Base-by-base conservation (phyloP, 2,888 invertebrate genomes). In the Noctua fimbriata region DNA sequence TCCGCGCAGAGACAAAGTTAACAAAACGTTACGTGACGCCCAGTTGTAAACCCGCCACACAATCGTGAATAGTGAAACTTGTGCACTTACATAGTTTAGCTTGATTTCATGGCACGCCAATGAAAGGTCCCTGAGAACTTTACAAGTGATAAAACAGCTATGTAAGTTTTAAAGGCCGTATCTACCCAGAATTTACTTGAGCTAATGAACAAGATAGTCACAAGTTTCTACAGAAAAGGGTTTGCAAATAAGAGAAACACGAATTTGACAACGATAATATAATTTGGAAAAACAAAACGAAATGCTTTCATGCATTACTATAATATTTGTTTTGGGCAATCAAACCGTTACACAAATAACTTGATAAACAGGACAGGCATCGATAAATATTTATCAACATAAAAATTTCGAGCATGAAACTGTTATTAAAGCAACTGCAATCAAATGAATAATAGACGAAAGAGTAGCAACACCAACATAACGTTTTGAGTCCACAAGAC, bases 21-120 rank as follows among this genome's bases (percentile, higher is more conserved):
- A 76, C 82, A 75, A 76, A 84, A 72, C 47, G 69, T 84, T 84
- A 76, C 80, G 75, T 76, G 84, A 73, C 60, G 63, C 44, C 55
- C 41, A 79, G 78, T 76, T 77, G 67, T 73, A 75, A 83, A 77
- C 69, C 76, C 72, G 49, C 69, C 58, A 75, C 74, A 82, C 67
- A 77, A 69, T 79, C 69, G 83, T 69, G 77, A 79, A 85, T 73
- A 77, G 79, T 66, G 83, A 87, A 88, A 85, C 78, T 84, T 87
- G 74, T 69, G 52, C 73, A 77, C 81, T 85, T 78, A 80, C 78
- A 81, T 67, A 85, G 77, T 76, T 85, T 76, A 82, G 44, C 79
- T 84, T 76, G 76, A 84, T 80, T 69, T 82, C 58, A 72, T 79
- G 63, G 78, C 52, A 69, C 55, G 49, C 55, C 75, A 66, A 65